A percentile compares a stretch with the other conserved stretches of the same genome.
Conservation (phyloP, 2,113 vertebrate species). For the Sminthopsis crassicaudata region DNA sequence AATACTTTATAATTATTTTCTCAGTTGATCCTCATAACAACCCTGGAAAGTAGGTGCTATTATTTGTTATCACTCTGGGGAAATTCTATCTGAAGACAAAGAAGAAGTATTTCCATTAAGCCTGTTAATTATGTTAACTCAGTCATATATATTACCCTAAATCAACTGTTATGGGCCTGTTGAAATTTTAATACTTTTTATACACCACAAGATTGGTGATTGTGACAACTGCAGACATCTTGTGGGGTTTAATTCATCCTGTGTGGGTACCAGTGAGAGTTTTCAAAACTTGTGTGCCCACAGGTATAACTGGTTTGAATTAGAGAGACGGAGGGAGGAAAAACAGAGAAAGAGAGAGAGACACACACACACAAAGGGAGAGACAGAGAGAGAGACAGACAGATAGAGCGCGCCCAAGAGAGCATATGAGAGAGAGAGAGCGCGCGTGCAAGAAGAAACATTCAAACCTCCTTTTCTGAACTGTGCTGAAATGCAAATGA, state of each 20-base stretch:
- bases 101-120: slow-evolving; percentile 24
- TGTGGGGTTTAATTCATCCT: slow-evolving; percentile 23
- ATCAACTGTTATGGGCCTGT: neutral
- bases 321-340: too few relatives aligned
- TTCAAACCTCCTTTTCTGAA: neutral
- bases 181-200: slow-evolving; percentile 70
- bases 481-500: neutral
- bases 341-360: too few relatives aligned
- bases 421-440: too few relatives aligned
- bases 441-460: neutral
- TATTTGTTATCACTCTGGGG: slow-evolving; percentile 49
- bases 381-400: too few relatives aligned
- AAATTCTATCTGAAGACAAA: slow-evolving; percentile 50
- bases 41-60: neutral
- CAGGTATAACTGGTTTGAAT: neutral
- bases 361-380: too few relatives aligned
- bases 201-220: slow-evolving; percentile 56
- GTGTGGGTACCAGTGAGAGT: neutral
- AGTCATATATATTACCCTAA: slow-evolving; percentile 53
- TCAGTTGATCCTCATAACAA: neutral
- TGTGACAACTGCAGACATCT: slow-evolving; percentile 9
- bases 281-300: slow-evolving; percentile 49
- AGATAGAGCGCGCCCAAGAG: too few relatives aligned
- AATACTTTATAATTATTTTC: neutral
- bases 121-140: slow-evolving; percentile 34